Conservation (phyloP, 2,113 vertebrate genomes). For the Chaenogobius annularis region DNA sequence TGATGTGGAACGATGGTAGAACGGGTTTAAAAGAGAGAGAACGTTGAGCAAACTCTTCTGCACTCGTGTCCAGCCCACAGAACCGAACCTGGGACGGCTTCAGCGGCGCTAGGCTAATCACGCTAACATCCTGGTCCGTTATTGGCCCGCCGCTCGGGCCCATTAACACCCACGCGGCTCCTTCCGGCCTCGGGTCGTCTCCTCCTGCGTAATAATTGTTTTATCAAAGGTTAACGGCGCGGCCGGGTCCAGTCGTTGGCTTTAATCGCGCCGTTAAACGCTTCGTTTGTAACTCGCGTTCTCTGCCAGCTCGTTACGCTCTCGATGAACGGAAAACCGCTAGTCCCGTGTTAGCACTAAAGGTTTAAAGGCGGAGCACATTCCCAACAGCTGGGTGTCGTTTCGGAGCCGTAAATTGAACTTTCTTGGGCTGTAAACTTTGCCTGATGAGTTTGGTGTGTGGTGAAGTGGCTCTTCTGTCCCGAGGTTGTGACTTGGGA, state of each 20-base stretch:
- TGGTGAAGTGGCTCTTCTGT: too few species aligned
- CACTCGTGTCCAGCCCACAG: background rate
- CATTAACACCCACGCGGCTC: slow-evolving; percentile 72
- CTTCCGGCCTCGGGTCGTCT: slow-evolving; percentile 72
- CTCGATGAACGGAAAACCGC: slow-evolving; percentile 56
- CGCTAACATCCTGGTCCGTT: slow-evolving; percentile 63
- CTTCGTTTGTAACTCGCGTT: slow-evolving; percentile 45
- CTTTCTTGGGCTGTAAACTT: slow-evolving; percentile 17
- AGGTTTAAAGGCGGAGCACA: slow-evolving; percentile 35
- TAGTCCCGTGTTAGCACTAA: slow-evolving; percentile 50
- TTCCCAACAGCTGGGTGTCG: slow-evolving; percentile 1
- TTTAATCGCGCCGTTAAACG: slow-evolving; percentile 79
- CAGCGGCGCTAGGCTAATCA: slow-evolving; percentile 63
- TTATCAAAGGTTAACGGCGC: slow-evolving; percentile 82
- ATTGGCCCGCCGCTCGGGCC: slow-evolving; percentile 55
- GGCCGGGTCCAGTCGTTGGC: slow-evolving; percentile 69
- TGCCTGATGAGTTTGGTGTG: background rate
- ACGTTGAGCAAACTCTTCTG: too few species aligned
- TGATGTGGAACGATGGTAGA: too few species aligned
- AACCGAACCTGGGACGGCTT: slow-evolving; percentile 10
- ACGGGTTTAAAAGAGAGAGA: too few species aligned
- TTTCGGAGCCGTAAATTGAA: slow-evolving; percentile 32
- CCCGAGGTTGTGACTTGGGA: too few species aligned
- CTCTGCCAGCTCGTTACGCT: slow-evolving; percentile 67
- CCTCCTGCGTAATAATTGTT: slow-evolving; percentile 77